A percentile compares a stretch with the other conserved stretches of the same genome.
These are phyloP conservation scores for Sebastes vulpes DNA, from an alignment of 2,797 vertebrate species.

Conservation along the genomic window DNA sequence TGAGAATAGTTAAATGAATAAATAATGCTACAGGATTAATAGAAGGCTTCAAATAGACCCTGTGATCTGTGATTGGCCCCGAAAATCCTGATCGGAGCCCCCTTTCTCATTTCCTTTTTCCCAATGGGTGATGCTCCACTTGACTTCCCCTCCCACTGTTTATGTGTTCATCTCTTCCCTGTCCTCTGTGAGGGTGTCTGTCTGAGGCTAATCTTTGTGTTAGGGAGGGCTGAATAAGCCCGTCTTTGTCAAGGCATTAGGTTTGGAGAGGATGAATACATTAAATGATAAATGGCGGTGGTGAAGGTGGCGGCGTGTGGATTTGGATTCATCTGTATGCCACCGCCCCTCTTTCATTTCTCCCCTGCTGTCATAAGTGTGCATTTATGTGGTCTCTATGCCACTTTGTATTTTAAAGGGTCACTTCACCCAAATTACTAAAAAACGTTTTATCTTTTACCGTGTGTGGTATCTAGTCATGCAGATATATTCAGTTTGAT, in stretches of 20 bases:
- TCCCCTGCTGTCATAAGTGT: constrained; percentile 18
- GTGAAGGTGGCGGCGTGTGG: constrained; percentile 47
- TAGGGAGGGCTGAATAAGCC: constrained; percentile 72
- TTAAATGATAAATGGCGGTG: constrained; percentile 60
- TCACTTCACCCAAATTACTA: constrained; percentile 17
- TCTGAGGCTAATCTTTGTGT: constrained; percentile 73
- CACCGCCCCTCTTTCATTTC: constrained; percentile 9
- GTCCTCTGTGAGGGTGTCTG: constrained; percentile 36
- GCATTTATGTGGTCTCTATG: not conserved
- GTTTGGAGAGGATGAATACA: constrained; percentile 67
- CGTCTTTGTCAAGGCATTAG: constrained; percentile 71
- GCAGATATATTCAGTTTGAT: not conserved
- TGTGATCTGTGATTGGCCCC: not conserved
- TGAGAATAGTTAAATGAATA: not conserved
- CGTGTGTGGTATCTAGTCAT: not conserved
- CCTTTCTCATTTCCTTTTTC: constrained; percentile 16
- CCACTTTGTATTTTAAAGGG: constrained; percentile 26
- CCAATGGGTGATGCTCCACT: constrained; percentile 27
- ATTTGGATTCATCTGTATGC: constrained; percentile 55
- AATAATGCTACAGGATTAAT: not conserved
- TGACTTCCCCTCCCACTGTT: constrained; percentile 55
- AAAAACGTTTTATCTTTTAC: not conserved
- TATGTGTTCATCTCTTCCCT: constrained; percentile 48
- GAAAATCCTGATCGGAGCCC: not conserved
- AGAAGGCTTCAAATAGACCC: not conserved